These are phyloP conservation scores for Brachionus koreanus DNA, from an alignment of 1,140 invertebrate genomes.

Conservation along the genomic window DNA sequence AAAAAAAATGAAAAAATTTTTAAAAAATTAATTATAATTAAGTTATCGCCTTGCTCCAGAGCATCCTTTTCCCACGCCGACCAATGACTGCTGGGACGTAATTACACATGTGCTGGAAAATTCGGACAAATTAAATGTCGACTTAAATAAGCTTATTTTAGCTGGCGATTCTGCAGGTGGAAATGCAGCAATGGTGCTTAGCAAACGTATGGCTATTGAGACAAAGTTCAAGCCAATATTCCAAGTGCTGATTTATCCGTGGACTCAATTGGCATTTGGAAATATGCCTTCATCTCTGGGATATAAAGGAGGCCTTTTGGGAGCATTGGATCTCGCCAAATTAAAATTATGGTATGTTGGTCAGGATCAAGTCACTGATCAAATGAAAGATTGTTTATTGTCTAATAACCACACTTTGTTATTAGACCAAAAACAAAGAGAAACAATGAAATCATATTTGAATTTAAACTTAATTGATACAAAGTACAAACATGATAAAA, in stretches of 20 bases:
- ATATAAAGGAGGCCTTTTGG: not conserved
- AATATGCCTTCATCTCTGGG: not conserved
- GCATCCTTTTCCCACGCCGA: conserved; percentile 6
- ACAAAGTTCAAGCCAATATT: not conserved
- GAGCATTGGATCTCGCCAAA: not conserved
- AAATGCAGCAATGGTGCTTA: not conserved
- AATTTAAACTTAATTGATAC: not conserved
- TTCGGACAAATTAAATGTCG: not conserved
- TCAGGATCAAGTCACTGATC: not conserved
- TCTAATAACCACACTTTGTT: conserved; percentile 16
- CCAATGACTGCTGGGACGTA: not conserved
- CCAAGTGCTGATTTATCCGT: conserved; percentile 37
- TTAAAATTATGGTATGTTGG: conserved; percentile 29
- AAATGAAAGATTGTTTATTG: not conserved
- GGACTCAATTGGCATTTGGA: not conserved
- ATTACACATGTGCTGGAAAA: not conserved
- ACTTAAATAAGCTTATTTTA: not conserved
- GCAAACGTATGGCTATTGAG: conserved; percentile 12
- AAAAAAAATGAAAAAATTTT: not conserved
- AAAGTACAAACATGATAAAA: not conserved
- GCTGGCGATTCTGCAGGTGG: conserved; percentile 30
- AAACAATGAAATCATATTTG: not conserved
- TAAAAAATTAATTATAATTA: not conserved
- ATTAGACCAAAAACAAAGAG: not conserved
- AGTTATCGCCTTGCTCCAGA: conserved; percentile 35